Base-by-base conservation (phyloP, 1,140 invertebrate genomes). In the Papilio polyxenes region DNA sequence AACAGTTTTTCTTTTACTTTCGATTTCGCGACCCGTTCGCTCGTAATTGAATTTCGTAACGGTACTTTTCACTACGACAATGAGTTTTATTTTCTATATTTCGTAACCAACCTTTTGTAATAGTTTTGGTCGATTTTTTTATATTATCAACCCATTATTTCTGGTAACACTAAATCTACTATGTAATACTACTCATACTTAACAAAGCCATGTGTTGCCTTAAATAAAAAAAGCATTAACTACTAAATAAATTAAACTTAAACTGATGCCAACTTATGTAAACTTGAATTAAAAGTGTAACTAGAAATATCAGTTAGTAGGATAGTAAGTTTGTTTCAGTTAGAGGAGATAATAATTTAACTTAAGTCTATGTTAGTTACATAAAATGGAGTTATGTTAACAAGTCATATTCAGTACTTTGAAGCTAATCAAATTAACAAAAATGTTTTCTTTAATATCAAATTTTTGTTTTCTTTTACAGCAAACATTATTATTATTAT, bases 141-240 rank as follows among this genome's bases (percentile, higher is more conserved):
- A 20, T n/a, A 8, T 9, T 8, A 59, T 20, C 2, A 6, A 59
- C 2, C 17, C n/a, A 80, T 69, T 80, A 80, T 48, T 48, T 80
- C 78, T 69, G 78, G 78, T 65, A 80, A 69, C 40, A 80, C 65
- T 69, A 48, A 80, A 20, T 65, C 56, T 80, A 77, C 76, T 23
- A 20, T 53, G 49, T 10, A n/a, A 80, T 49, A 10, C 59, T 80
- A 80, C 78, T 49, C n/a, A 40, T 80, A 65, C 78, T 62, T 37
- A 20, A 23, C 17, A 65, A 69, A 80, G 56, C 48, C 78, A 80
- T 69, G 78, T 80, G 78, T 80, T 80, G 78, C 59, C 78, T 59
- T 59, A 79, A 37, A 59, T 37, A 8, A 40, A 51, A 23, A 13
- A 72, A 72, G 65, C 65, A 72, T 17, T 72, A 15, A 40, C 31